Base-by-base conservation (phyloP, 1,140 invertebrate species). In the Pteromalus puparum region DNA sequence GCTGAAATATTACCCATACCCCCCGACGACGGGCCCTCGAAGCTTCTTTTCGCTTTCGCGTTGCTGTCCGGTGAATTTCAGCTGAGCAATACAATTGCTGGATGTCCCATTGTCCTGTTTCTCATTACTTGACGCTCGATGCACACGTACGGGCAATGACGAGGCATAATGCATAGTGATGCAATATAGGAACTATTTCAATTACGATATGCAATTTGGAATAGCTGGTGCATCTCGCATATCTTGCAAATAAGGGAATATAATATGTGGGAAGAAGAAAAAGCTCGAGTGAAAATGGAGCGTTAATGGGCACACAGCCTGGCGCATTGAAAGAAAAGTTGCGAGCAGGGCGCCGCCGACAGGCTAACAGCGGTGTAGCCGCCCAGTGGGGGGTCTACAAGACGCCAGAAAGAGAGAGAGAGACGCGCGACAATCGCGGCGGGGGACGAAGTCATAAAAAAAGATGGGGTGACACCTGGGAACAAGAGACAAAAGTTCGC, bases 1-100 rank as follows among this genome's bases (percentile, higher is more conserved):
- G 42, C 86, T 86, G 74, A 88, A 88, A 88, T 89, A 88, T 85
- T 75, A 77, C 85, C 82, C 82, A 68, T 34, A 61, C 53, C 18
- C 53, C 53, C 13, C 18, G 2, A 15, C 13, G 18, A n/a, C 5
- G 12, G 1, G 46, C 6, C 18, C 18, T 6, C 53, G 53, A 18
- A 7, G 28, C 46, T 34, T 48, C 13, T 42, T 46, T 42, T 38
- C 21, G 7, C 7, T 21, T 42, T 34, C n/a, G 3, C 15, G 26
- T 28, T 2, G n/a, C 6, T 70, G 68, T 30, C 28, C 68, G 6
- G 68, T n/a, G 53, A 61, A 61, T 61, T 61, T 61, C 53, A 61
- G 4, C 4, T n/a, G 53, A n/a, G 53, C 5, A 18, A 61, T 61
- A 61, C 21, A 61, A n/a, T 61, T 18, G 53, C 3, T 61, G 15